These are phyloP conservation scores for Macroramphosus scolopax DNA, from an alignment of 2,797 vertebrate genomes.

Conservation along the genomic window DNA sequence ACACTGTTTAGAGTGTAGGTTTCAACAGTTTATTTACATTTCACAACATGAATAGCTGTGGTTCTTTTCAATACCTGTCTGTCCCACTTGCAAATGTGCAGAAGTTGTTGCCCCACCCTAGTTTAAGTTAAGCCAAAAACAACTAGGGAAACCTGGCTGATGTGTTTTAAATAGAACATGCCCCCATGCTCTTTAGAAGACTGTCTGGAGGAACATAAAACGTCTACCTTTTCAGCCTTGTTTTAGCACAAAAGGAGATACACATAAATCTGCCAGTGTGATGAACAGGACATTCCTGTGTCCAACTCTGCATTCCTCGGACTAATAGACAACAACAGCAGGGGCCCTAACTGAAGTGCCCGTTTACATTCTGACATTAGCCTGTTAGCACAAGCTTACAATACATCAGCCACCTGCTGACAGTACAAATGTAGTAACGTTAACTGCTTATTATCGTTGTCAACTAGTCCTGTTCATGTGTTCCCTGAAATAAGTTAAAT, in stretches of 20 bases:
- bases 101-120: constrained; percentile 57
- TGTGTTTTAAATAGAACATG: constrained; percentile 21
- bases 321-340: constrained; percentile 74
- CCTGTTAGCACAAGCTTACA: constrained; percentile 37
- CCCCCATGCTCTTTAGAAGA: neutral
- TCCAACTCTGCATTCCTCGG: constrained; percentile 74
- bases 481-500: neutral
- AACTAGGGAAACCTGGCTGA: constrained; percentile 41
- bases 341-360: constrained; percentile 41
- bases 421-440: constrained; percentile 16
- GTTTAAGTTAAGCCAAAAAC: constrained; percentile 42
- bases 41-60: constrained; percentile 26
- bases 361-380: constrained; percentile 44
- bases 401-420: constrained; percentile 24
- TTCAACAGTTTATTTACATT: constrained; percentile 31
- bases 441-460: too few species aligned
- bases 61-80: constrained; percentile 33
- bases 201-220: constrained; percentile 30
- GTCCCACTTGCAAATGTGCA: constrained; percentile 38
- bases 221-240: constrained; percentile 35
- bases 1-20: constrained; percentile 12
- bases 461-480: neutral
- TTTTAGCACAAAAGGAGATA: constrained; percentile 67
- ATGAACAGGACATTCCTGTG: constrained; percentile 76
- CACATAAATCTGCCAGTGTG: constrained; percentile 79